Evolutionary conservation across 1,140 invertebrate genomes (phyloP), one percentile per base, ranked within the genome.

Genomic region (Drosophila lacertosa): DNA sequence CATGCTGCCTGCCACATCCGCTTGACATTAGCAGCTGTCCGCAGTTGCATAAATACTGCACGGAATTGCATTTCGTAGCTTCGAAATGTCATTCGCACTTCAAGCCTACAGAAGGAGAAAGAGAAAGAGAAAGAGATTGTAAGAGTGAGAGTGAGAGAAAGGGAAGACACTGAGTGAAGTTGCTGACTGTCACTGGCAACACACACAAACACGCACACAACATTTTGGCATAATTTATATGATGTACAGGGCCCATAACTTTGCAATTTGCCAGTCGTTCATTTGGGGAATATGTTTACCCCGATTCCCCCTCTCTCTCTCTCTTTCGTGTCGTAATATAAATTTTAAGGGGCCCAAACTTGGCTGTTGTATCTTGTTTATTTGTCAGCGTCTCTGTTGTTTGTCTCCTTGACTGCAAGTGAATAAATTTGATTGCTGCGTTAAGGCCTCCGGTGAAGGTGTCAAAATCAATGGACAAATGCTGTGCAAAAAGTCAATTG

Each of bases 261-360:
- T 39, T 70, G 29, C 67, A 65, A 70, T 70, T 70, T 70, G 60
- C 60, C 59, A 69, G 66, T 55, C 59, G 59, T 64, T 69, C 59
- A 64, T 69, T 64, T 54, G 66, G 66, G 66, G 66, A 63, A 63
- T 55, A 55, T 20, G 20, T 29, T 2, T 40, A 1, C 9, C 35
- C n/a, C n/a, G n/a, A 16, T 24, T 16, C 20, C 4, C 33, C n/a
- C 3, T 39, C 7, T 11, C 6, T 16, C 15, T 11, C 47, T 51
- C 5, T 32, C 0, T 29, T 16, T 29, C 29, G 48, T 69, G 58
- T 55, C 50, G 48, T 63, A 63, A 69, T 62, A 40, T 26, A 39
- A 26, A 33, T 29, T 37, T 44, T 9, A 33, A 26, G 37, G 13
- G 45, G 20, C 24, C 15, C 42, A 24, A 3, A 16, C 15, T n/a